Evolutionary conservation across 2,888 invertebrate genomes (phyloP), one percentile per base, ranked within the genome.

Genomic region (Cancer borealis): DNA sequence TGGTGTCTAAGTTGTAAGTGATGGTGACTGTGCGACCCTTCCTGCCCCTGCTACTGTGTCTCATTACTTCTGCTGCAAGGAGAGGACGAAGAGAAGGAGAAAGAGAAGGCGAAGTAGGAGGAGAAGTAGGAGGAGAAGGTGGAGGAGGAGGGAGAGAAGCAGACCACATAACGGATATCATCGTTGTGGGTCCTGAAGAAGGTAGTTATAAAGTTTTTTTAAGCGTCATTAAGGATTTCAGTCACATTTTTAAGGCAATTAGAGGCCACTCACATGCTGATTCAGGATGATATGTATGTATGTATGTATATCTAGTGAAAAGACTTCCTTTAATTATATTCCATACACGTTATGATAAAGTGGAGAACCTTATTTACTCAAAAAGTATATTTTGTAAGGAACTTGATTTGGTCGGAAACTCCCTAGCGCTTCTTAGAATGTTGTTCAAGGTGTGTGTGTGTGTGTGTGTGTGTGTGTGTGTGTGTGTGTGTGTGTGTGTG

Each of bases 401-500:
- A 54, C 54, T 17, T 54, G 17, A 54, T 54, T 54, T 54, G 54
- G 12, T 54, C 10, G 14, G 54, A 54, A 54, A 10, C 17, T 54
- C 12, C 54, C 2, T 54, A 12, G 54, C 10, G 54, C 17, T 17
- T 54, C 17, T 54, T 54, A 54, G 17, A 14, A 14, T 8, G 8
- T 12, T 54, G 3, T 17, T 54, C 14, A 14, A 17, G 14, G 2
- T 0, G 54, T 54, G 54, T 54, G 54, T 54, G 54, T 54, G 54
- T 54, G 54, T 54, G 54, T 54, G 54, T 54, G 87, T 87, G 87
- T 87, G 87, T 87, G 87, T 87, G 87, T 87, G 87, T 87, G 87
- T 87, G 87, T 87, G 87, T 87, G 87, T 87, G 87, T 87, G 87
- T 87, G 87, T 87, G 87, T 87, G 87, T 87, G 87, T 87, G 87